Evolutionary conservation across 2,888 invertebrate genomes (phyloP), one percentile per base, ranked within the genome.

Genomic region (Orthosia gothica): DNA sequence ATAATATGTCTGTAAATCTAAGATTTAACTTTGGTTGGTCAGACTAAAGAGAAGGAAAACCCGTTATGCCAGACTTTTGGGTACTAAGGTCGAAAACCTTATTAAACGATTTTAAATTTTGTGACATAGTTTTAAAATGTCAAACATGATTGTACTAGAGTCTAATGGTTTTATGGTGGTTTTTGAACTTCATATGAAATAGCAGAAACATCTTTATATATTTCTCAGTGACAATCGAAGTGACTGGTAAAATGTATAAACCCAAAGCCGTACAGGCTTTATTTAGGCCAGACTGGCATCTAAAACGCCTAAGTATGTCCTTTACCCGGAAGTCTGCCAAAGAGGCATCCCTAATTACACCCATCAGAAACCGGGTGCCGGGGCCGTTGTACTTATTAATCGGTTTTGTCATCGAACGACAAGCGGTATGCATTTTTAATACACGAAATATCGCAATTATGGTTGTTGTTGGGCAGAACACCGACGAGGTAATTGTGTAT

Each of bases 331-430:
- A 13, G 7, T 2, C 13, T n/a, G 13, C 4, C 23, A 23, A 55
- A 7, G 13, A 23, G 55, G 23, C 61, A 61, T 11, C 45, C 20
- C 45, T 61, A 61, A 61, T 62, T 62, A 68, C 91, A 85, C 73
- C 81, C 88, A 83, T 85, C 85, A 86, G 69, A 70, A 85, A 82
- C 76, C 78, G 79, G 80, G 81, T 73, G 57, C 81, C 11, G 86
- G 77, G 89, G 87, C 82, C 90, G 83, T 76, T 87, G 88, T 83
- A 88, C 89, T 84, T 88, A 90, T 90, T 89, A 91, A 92, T 93
- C 89, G 89, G 80, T 84, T 77, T 78, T 83, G 84, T 84, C 86
- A 80, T 82, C 84, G 79, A 68, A 57, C 76, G 70, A 75, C 64
- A 45, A 67, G 69, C 70, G 82, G 85, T 74, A 81, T 83, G 81